Evolutionary conservation across 2,888 invertebrate species (phyloP), one percentile per base, ranked within the genome.

Genomic region (Drosophila borealis): DNA sequence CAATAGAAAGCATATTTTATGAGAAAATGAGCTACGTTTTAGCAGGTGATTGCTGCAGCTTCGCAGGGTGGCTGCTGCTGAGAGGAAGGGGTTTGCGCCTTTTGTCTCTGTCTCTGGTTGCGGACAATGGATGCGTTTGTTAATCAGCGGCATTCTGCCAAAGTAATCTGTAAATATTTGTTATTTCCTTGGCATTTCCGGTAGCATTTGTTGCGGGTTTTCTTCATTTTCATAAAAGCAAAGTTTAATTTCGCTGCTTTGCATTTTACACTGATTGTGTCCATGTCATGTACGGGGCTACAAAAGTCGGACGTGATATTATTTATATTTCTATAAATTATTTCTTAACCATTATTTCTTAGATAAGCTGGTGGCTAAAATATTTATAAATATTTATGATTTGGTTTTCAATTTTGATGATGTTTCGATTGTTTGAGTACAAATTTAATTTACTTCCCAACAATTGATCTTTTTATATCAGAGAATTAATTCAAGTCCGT

Each of bases 221-320:
- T 74, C 78, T 79, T 90, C 81, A 89, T 89, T 91, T 89, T 85
- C 79, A 79, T 90, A 90, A 90, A 86, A 88, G 88, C 81, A 71
- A 79, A 79, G 66, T 80, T 80, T 74, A 21, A 54, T 74, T 70
- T 70, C 45, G 49, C 53, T 25, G 34, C 36, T 56, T 63, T 51
- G 48, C 21, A 49, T 42, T 63, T 59, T 55, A 42, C 74, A 73
- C 64, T 85, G 63, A 65, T 54, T 65, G 66, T 11, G 10, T 11
- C 19, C 19, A 25, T 13, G 37, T 14, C 29, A n/a, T 36, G 13
- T 39, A 37, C 21, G 33, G 17, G 29, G 8, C 2, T 14, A 14
- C 1, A 25, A 39, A 37, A 39, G 2, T 41, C 10, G 29, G 29
- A 33, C 10, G 5, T 11, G 0, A 29, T 13, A 4, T 21, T 19